Conservation (phyloP, 2,113 vertebrate genomes). For the Notothenia rossii region DNA sequence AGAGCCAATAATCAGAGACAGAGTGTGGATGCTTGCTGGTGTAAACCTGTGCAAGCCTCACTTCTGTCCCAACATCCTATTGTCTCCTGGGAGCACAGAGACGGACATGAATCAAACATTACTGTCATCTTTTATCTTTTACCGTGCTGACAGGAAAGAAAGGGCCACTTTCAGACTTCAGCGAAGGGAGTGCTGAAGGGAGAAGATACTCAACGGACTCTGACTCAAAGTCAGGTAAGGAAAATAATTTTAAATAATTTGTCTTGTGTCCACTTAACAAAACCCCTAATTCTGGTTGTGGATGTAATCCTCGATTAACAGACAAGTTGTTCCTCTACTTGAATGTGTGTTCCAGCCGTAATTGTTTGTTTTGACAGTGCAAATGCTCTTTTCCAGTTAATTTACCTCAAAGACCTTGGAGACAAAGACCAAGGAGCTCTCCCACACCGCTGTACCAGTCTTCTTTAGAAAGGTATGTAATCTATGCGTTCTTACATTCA, state of each 20-base stretch:
- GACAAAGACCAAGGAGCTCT: slow-evolving; percentile 77
- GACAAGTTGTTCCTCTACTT: background rate
- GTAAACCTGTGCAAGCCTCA: slow-evolving; percentile 52
- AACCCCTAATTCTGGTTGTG: background rate
- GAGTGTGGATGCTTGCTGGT: slow-evolving; percentile 52
- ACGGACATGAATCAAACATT: slow-evolving; percentile 30
- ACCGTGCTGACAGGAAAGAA: slow-evolving; percentile 75
- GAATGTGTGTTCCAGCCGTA: background rate
- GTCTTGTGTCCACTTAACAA: background rate
- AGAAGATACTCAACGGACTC: slow-evolving; percentile 82
- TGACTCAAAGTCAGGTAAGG: slow-evolving; percentile 81
- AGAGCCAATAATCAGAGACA: slow-evolving; percentile 77
- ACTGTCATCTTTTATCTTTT: slow-evolving; percentile 55
- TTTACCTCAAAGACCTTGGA: slow-evolving; percentile 79
- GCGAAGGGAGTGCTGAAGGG: slow-evolving; percentile 74
- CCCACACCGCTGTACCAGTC: slow-evolving; percentile 74
- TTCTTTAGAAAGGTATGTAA: slow-evolving; percentile 73
- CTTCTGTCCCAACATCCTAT: slow-evolving; percentile 44
- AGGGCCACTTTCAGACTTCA: slow-evolving; percentile 77
- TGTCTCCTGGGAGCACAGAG: slow-evolving; percentile 20
- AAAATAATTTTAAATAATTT: background rate
- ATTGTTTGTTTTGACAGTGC: background rate
- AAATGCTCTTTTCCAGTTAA: slow-evolving; percentile 58
- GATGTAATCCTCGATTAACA: slow-evolving; percentile 7
- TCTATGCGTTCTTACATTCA: background rate